Conservation (phyloP, 1,140 invertebrate genomes). For the Drosophila ercepeae region DNA sequence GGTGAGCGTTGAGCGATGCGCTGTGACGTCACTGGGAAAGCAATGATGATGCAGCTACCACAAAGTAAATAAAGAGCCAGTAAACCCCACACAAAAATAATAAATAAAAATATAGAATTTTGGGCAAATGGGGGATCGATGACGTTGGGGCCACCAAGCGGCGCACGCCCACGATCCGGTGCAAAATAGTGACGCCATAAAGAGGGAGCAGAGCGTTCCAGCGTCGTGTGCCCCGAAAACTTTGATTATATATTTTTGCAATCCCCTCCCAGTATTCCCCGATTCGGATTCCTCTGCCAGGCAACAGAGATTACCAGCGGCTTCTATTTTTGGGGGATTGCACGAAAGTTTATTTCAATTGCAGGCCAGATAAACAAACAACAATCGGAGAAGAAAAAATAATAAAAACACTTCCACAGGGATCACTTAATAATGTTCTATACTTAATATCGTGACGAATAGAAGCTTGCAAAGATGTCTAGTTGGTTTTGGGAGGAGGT, state of each 20-base stretch:
- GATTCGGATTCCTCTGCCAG: constrained; percentile 16
- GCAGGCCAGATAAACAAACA: constrained; percentile 63
- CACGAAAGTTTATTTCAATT: constrained; percentile 60
- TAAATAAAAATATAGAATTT: constrained; percentile 25
- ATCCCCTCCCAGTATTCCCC: background rate
- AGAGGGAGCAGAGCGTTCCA: background rate
- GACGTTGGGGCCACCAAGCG: constrained; percentile 53
- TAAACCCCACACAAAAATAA: constrained; percentile 17
- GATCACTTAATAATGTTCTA: constrained; percentile 72
- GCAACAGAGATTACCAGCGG: constrained; percentile 22
- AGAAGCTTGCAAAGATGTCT: constrained; percentile 4
- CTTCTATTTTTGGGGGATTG: constrained; percentile 68
- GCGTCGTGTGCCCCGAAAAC: constrained; percentile 41
- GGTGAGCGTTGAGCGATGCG: constrained; percentile 28
- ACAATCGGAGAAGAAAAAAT: constrained; percentile 23
- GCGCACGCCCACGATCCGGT: constrained; percentile 40
- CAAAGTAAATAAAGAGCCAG: constrained; percentile 17
- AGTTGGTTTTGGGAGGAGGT: background rate
- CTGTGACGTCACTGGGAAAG: constrained; percentile 42
- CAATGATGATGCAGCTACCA: constrained; percentile 24
- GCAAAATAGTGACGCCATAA: constrained; percentile 49
- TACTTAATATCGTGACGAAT: constrained; percentile 65
- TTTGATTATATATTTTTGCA: constrained; percentile 31
- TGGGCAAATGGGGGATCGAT: constrained; percentile 24
- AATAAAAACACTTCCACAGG: constrained; percentile 14